Conservation (phyloP, 2,888 invertebrate species). For the Pyrrhosoma nymphula region DNA sequence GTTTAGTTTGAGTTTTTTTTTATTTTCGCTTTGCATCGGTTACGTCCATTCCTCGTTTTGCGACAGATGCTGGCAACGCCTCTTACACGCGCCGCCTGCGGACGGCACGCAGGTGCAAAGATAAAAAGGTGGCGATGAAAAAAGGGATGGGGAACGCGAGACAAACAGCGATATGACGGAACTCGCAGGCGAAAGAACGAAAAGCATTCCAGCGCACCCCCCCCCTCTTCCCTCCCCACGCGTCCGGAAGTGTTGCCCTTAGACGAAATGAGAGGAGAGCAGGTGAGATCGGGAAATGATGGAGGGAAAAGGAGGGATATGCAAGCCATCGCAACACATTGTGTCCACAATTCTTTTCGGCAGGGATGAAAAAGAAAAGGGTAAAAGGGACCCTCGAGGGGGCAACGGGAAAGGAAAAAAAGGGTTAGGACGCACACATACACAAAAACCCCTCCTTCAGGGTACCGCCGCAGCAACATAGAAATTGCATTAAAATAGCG, state of each 20-base stretch:
- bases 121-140: neutral
- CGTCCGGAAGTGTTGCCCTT: neutral
- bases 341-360: neutral
- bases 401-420: neutral
- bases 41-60: too few species aligned
- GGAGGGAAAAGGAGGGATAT: neutral
- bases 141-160: neutral
- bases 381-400: neutral
- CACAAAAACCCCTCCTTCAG: neutral
- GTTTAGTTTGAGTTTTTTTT: too few species aligned
- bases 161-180: neutral
- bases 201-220: neutral
- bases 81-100: neutral
- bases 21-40: too few species aligned
- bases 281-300: neutral
- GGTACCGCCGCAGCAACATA: neutral
- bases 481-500: slow-evolving; percentile 7
- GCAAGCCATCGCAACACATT: neutral
- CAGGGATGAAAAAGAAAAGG: neutral
- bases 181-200: neutral
- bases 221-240: neutral
- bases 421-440: neutral
- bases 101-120: neutral
- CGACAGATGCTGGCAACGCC: too few species aligned
- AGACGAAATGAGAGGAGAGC: neutral